Base-by-base conservation (phyloP, 2,888 invertebrate genomes). In the Lepeophtheirus nordmannii region DNA sequence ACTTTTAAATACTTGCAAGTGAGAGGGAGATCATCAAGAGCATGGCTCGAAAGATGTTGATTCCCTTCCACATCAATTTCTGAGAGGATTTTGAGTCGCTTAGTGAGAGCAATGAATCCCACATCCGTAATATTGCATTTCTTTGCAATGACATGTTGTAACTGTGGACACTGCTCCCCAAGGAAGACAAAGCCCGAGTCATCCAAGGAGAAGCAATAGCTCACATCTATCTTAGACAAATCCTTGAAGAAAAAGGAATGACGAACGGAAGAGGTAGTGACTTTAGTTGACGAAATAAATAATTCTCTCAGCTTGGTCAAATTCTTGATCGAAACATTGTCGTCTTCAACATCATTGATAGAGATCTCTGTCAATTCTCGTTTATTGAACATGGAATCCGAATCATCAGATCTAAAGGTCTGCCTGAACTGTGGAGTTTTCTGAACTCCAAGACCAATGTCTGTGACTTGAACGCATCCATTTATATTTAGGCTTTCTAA, bases 51-150 rank as follows among this genome's bases (percentile, higher is more conserved):
- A 46, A 46, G 53, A 46, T 17, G 5, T 17, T 46, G 53, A 46
- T 46, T 46, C 53, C 53, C 53, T 46, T 46, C 53, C 53, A 46
- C 53, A 17, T 46, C n/a, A 17, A 46, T 46, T 46, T 46, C 53
- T 46, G n/a, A 30, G 2, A 46, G 14, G 53, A 46, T 17, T n/a
- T 17, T 14, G n/a, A 46, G 53, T 14, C 53, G 53, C 17, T 17
- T 14, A n/a, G 53, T 46, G 53, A 46, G 53, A 17, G 53, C 53
- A n/a, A n/a, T 46, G 17, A 46, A 46, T 5, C 53, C 53, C 53
- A 46, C 53, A 46, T 46, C 53, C n/a, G n/a, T 46, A 5, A 46
- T 14, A 14, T 14, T n/a, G 53, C 53, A 46, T 46, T 46, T 46
- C 30, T 46, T 46, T 14, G 53, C 53, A n/a, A 17, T 17, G n/a